Evolutionary conservation across 2,113 vertebrate species (phyloP), one percentile per base, ranked within the genome.

Genomic region (Psettodes erumei): DNA sequence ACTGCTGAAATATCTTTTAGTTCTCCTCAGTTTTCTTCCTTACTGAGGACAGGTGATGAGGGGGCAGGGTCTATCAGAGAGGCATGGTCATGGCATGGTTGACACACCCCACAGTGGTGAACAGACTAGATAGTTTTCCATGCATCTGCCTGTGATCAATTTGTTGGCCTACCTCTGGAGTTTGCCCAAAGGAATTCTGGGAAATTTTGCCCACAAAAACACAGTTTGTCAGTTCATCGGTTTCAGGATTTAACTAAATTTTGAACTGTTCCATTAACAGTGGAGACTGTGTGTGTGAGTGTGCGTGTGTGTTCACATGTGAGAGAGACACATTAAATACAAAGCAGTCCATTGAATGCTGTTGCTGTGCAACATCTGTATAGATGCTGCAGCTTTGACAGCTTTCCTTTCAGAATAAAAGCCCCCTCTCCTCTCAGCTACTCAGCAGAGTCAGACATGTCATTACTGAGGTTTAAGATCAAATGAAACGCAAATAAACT

Each of bases 341-440:
- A 33, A 15, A 23, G 15, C 18, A 25, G 21, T 10, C 48, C 21
- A 25, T 15, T 63, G 48, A 43, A 23, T 27, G 23, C 30, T 63
- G 77, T 72, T 73, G 73, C 73, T 64, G 40, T 59, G 82, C 71
- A 69, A 82, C 71, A 61, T 63, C 12, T 82, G 55, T 71, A 79
- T 47, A 78, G 61, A 33, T 51, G 56, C 64, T 48, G 55, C 30
- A 30, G 19, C 27, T 19, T 61, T 11, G 38, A 21, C 19, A 30
- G 71, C 43, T 73, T 53, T 55, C 16, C 35, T 71, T 81, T 76
- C 62, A 79, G 6, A 80, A 80, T 82, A 79, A 85, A 82, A 79
- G 62, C 55, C 21, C 42, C 15, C 2, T 21, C 43, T 60, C 33
- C 25, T 1, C 21, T 23, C 21, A 48, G n/a, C n/a, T 9, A 10